Evolutionary conservation across 2,797 vertebrate genomes (phyloP).

Genomic region (Spheniscus humboldti): DNA sequence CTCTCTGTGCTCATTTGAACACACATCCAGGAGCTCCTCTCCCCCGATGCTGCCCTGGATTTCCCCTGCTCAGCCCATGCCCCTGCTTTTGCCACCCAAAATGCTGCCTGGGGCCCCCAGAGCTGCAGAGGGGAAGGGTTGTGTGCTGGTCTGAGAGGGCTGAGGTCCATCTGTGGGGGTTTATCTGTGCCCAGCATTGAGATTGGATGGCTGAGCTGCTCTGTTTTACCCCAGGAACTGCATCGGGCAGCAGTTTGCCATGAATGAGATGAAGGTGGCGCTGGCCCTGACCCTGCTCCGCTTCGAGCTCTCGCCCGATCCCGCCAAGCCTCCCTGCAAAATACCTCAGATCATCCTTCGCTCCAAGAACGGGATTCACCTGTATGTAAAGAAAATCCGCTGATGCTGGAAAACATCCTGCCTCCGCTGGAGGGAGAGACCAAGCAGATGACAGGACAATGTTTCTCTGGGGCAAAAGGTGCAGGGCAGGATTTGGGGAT

Average conservation of each 20-base stretch:
- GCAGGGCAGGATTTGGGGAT: background rate
- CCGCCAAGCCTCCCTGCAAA: slow-evolving; percentile 66
- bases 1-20: fast-evolving
- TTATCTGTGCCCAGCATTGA: background rate
- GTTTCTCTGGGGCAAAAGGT: background rate
- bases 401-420: background rate
- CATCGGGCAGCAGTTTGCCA: slow-evolving; percentile 87
- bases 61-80: background rate
- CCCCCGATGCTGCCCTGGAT: fast-evolving
- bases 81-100: background rate
- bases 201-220: background rate
- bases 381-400: slow-evolving; percentile 55
- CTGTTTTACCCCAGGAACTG: slow-evolving; percentile 77
- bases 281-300: slow-evolving; percentile 76
- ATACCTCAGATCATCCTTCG: slow-evolving; percentile 75
- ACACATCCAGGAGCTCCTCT: background rate
- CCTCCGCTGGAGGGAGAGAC: background rate
- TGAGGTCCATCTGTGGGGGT: fast-evolving
- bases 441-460: fast-evolving
- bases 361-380: slow-evolving; percentile 82
- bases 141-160: background rate
- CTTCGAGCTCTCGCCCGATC: slow-evolving; percentile 77
- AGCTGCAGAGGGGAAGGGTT: background rate
- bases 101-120: too few species aligned
- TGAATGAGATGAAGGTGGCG: slow-evolving; percentile 86